Evolutionary conservation across 2,888 invertebrate species (phyloP).

Genomic region (Phania funesta): DNA sequence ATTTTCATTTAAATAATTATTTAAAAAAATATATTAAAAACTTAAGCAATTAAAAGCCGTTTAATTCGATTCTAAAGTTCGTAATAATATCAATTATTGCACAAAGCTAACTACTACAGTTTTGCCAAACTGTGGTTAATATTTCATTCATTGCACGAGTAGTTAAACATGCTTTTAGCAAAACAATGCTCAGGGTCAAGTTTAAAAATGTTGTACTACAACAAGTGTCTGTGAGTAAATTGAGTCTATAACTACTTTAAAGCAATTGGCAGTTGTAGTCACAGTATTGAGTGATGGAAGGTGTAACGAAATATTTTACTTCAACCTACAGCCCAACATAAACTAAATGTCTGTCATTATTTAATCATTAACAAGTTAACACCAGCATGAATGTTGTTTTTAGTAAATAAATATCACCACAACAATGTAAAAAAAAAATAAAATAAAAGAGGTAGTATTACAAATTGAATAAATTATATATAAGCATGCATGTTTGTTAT

Average conservation of each 20-base stretch:
- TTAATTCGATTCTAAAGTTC: too few species aligned
- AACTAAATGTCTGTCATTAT: constrained; percentile 54
- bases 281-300: constrained; percentile 5
- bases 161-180: constrained; percentile 1
- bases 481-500: not conserved
- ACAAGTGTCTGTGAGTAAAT: not conserved
- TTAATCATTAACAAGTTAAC: constrained; percentile 63
- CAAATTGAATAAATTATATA: constrained; percentile 40
- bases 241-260: constrained; percentile 20
- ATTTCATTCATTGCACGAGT: constrained; percentile 8
- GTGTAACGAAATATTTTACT: constrained; percentile 28
- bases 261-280: constrained; percentile 3
- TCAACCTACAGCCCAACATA: not conserved
- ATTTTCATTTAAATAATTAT: too few species aligned
- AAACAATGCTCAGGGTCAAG: constrained; percentile 45
- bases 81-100: not conserved
- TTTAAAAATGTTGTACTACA: constrained; percentile 16
- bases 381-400: constrained; percentile 45
- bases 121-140: not conserved
- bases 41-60: too few species aligned
- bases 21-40: too few species aligned
- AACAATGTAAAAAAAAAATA: constrained; percentile 21
- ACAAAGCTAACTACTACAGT: not conserved
- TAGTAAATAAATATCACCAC: constrained; percentile 44
- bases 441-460: constrained; percentile 49